Conservation (phyloP, 1,140 invertebrate genomes). For the Olivierus martensii region DNA sequence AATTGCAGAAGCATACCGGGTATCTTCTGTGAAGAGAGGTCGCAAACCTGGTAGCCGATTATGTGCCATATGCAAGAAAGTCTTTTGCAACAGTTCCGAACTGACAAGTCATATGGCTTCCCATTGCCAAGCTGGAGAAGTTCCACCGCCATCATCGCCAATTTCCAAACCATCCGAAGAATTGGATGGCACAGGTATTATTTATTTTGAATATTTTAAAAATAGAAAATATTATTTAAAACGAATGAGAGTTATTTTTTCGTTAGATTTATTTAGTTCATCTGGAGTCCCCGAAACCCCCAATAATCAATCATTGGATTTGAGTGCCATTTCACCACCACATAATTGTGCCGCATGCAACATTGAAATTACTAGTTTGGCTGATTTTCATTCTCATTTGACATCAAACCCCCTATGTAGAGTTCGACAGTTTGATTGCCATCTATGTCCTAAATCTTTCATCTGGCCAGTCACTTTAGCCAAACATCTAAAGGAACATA, state of each 20-base stretch:
- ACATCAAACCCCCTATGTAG: slow-evolving; percentile 7
- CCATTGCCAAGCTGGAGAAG: not conserved
- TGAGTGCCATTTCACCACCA: not conserved
- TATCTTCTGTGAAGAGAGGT: slow-evolving; percentile 1
- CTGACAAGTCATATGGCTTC: slow-evolving; percentile 4
- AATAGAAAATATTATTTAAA: too few relatives aligned
- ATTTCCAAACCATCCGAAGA: not conserved
- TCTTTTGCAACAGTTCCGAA: slow-evolving; percentile 4
- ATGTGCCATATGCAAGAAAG: slow-evolving; percentile 7
- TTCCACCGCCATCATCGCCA: not conserved
- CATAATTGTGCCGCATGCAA: slow-evolving; percentile 3
- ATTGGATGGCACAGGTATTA: not conserved
- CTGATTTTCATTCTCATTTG: slow-evolving; percentile 12
- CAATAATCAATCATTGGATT: too few relatives aligned
- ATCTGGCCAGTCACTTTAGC: slow-evolving; percentile 13
- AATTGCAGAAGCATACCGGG: too few relatives aligned
- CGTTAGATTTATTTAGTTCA: too few relatives aligned
- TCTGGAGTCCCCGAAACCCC: too few relatives aligned
- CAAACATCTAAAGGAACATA: slow-evolving; percentile 11
- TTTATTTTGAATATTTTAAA: too few relatives aligned
- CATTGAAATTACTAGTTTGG: slow-evolving; percentile 4
- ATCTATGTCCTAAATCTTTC: slow-evolving; percentile 10
- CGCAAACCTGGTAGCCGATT: slow-evolving; percentile 9
- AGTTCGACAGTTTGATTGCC: slow-evolving; percentile 10
- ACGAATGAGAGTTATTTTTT: too few relatives aligned